Evolutionary conservation across 2,888 invertebrate genomes (phyloP), one percentile per base, ranked within the genome.

Genomic region (Anoncus sp.): DNA sequence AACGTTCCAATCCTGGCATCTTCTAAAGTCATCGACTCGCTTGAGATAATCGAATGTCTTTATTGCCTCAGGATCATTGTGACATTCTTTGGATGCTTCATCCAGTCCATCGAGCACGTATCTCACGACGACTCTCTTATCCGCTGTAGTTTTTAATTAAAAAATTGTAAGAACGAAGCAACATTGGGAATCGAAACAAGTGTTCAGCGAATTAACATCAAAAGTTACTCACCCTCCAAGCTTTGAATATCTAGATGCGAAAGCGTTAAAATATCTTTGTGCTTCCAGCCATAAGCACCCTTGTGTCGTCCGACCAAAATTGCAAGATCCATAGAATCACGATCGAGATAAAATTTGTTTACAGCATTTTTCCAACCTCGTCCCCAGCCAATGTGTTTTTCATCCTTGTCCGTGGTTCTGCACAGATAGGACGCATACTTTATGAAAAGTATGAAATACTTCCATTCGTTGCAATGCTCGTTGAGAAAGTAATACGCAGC

Each of bases 191-290:
- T n/a, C n/a, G n/a, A n/a, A n/a, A n/a, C n/a, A n/a, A n/a, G n/a
- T n/a, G n/a, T n/a, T n/a, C n/a, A 62, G 31, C 16, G 14, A 47
- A 20, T 12, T 0, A 20, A 12, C 12, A 14, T 27, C 6, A 12
- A 53, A 53, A 49, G 2, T 55, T 38, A 49, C 20, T 12, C n/a
- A 55, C 81, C 57, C 1, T 77, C 69, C 6, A 66, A 49, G 5
- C 24, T 60, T 20, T 47, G 38, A 9, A 63, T 49, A 87, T 94
- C 94, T 3, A 93, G 85, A 87, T 95, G 95, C 31, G 92, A 94
- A 84, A 95, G 92, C 83, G 93, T 93, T 0, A 95, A 91, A n/a
- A 96, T 92, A 83, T 95, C 96, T 84, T 94, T 94, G 87, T 97
- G 96, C 0, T 93, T 93, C 92, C 96, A 95, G 4, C 95, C 95